Evolutionary conservation across 2,797 vertebrate species (phyloP).

Genomic region (Poecilia gillii): DNA sequence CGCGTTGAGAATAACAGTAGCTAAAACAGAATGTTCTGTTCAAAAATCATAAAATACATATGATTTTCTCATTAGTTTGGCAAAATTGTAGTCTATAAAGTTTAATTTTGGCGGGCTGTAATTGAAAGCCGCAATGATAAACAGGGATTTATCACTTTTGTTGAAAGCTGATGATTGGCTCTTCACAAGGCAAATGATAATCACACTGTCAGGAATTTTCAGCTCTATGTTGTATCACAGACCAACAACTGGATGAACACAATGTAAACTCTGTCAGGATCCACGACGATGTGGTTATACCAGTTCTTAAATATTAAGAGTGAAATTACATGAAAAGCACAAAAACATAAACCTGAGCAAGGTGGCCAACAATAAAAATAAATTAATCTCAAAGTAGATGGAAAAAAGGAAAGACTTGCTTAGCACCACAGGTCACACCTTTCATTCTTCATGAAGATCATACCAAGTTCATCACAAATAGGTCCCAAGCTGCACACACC

Average conservation of each 20-base stretch:
- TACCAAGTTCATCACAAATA: conserved; percentile 4
- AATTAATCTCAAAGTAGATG: not conserved
- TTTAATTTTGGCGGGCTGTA: conserved; percentile 32
- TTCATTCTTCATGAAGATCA: not conserved
- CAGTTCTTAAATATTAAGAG: not conserved
- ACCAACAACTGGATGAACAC: not conserved
- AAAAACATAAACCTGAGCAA: not conserved
- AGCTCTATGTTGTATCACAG: not conserved
- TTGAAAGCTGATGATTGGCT: conserved; percentile 32
- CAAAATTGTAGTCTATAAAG: conserved; percentile 28
- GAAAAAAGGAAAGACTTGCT: not conserved
- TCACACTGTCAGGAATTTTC: conserved; percentile 16
- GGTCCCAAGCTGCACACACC: not conserved
- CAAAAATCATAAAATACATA: conserved; percentile 20
- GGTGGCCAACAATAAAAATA: not conserved
- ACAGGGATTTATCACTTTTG: conserved; percentile 39
- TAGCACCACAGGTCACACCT: conserved; percentile 12
- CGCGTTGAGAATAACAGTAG: conserved; percentile 3
- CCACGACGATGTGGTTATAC: conserved; percentile 24
- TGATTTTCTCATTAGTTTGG: conserved; percentile 13
- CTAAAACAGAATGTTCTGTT: conserved; percentile 4
- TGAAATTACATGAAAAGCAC: not conserved
- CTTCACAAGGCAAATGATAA: conserved; percentile 26
- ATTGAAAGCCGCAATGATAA: conserved; percentile 37
- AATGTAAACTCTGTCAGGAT: not conserved